Conservation (phyloP, 2,888 invertebrate species). For the Diplolepis rosae region DNA sequence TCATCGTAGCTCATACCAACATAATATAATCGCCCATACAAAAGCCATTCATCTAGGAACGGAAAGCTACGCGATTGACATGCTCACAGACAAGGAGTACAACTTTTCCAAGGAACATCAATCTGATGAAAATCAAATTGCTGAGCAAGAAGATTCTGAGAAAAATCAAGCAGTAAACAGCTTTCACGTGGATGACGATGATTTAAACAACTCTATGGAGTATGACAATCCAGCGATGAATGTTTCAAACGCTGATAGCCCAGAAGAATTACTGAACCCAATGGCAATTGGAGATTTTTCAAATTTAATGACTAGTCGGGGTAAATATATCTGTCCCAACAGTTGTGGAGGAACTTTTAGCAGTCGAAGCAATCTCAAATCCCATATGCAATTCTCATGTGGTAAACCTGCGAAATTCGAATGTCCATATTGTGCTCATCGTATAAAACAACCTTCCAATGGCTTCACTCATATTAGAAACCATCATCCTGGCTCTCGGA, state of each 20-base stretch:
- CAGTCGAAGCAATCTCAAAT: slow-evolving; percentile 63
- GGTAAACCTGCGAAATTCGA: slow-evolving; percentile 64
- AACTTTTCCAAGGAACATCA: too few relatives aligned
- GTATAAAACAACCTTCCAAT: slow-evolving; percentile 66
- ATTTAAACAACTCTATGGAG: background rate
- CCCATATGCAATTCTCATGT: too few relatives aligned
- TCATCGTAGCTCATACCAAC: too few relatives aligned
- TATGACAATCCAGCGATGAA: background rate
- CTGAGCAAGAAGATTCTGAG: too few relatives aligned
- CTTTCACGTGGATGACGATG: slow-evolving; percentile 7
- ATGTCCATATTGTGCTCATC: slow-evolving; percentile 62
- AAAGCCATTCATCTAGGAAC: too few relatives aligned
- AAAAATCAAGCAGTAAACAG: background rate
- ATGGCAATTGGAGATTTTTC: background rate
- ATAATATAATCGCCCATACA: too few relatives aligned
- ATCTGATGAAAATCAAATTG: too few relatives aligned
- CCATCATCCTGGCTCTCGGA: background rate
- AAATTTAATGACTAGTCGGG: background rate
- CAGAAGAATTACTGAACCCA: slow-evolving; percentile 5
- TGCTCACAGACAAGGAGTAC: too few relatives aligned
- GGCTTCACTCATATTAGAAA: slow-evolving; percentile 45
- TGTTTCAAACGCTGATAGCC: background rate
- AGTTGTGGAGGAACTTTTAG: slow-evolving; percentile 58
- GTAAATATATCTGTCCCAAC: slow-evolving; percentile 50
- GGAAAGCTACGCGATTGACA: too few relatives aligned